These are phyloP conservation scores for Acromyrmex echinatior DNA, from an alignment of 1,140 invertebrate species.

Conservation along the genomic window DNA sequence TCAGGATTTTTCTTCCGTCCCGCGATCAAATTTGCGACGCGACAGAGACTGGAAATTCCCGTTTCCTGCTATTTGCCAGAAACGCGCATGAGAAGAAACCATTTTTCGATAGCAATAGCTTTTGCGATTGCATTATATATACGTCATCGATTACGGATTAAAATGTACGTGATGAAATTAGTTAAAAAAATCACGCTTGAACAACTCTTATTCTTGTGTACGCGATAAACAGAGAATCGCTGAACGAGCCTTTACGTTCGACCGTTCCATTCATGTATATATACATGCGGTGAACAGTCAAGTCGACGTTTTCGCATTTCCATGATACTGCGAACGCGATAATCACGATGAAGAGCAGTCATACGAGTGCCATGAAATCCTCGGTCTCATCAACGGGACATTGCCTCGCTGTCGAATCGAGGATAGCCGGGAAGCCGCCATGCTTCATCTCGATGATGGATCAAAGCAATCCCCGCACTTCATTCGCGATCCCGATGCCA, in stretches of 20 bases:
- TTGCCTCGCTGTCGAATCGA: conserved; percentile 49
- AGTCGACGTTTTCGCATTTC: conserved; percentile 34
- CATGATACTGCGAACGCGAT: conserved; percentile 13
- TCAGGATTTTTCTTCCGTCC: conserved; percentile 13
- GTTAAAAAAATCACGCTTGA: background rate
- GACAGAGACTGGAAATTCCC: conserved; percentile 26
- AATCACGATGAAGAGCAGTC: conserved; percentile 56
- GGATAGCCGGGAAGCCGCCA: background rate
- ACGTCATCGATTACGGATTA: background rate
- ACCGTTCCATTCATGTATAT: background rate
- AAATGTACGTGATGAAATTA: background rate
- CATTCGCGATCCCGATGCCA: conserved; percentile 41
- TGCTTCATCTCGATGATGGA: conserved; percentile 63
- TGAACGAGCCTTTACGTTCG: background rate
- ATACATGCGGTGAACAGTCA: background rate
- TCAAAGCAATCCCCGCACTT: conserved; percentile 68
- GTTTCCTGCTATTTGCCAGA: conserved; percentile 1
- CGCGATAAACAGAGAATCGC: background rate
- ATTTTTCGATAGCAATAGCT: conserved; percentile 1
- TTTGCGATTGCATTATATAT: background rate
- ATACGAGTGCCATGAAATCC: conserved; percentile 56
- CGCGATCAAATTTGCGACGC: conserved; percentile 39
- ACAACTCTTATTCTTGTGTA: background rate
- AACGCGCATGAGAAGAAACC: background rate
- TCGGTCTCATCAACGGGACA: conserved; percentile 27